Conservation (phyloP, 2,888 invertebrate genomes). For the Argyresthia goedartella region DNA sequence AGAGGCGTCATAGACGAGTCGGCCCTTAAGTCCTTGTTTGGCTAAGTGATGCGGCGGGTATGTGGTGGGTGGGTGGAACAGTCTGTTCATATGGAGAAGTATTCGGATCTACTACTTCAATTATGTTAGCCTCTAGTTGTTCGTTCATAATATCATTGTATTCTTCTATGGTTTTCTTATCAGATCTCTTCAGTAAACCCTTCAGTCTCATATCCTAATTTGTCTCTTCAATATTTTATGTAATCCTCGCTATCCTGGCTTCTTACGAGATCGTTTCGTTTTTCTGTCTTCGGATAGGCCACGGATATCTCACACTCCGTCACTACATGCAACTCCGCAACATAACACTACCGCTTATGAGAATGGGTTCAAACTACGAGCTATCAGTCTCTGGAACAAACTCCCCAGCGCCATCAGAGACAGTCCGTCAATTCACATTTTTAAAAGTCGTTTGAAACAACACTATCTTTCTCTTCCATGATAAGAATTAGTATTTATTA, state of each 20-base stretch:
- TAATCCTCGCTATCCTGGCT: constrained; percentile 10
- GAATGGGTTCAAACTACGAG: too few relatives aligned
- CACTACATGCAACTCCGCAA: too few relatives aligned
- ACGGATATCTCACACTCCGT: too few relatives aligned
- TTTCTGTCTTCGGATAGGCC: too few relatives aligned
- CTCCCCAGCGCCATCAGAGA: too few relatives aligned
- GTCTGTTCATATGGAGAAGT: too few relatives aligned
- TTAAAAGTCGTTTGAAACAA: too few relatives aligned
- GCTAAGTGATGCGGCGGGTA: constrained; percentile 5
- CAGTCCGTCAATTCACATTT: too few relatives aligned
- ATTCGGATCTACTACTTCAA: neutral
- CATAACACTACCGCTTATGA: too few relatives aligned
- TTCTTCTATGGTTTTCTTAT: neutral
- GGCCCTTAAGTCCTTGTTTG: neutral
- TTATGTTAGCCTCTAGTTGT: neutral
- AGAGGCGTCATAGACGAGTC: constrained; percentile 6
- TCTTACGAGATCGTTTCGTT: too few relatives aligned
- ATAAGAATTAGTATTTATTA: neutral
- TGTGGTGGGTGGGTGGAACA: constrained; percentile 1
- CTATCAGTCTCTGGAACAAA: too few relatives aligned
- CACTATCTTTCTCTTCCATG: too few relatives aligned
- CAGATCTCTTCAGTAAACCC: constrained; percentile 7
- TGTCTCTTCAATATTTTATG: constrained; percentile 11
- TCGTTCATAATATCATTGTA: neutral
- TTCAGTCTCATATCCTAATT: constrained; percentile 9